phyloP scores from a whole-genome alignment of 2,797 vertebrate species.

The Oryzias sinensis region DNA sequence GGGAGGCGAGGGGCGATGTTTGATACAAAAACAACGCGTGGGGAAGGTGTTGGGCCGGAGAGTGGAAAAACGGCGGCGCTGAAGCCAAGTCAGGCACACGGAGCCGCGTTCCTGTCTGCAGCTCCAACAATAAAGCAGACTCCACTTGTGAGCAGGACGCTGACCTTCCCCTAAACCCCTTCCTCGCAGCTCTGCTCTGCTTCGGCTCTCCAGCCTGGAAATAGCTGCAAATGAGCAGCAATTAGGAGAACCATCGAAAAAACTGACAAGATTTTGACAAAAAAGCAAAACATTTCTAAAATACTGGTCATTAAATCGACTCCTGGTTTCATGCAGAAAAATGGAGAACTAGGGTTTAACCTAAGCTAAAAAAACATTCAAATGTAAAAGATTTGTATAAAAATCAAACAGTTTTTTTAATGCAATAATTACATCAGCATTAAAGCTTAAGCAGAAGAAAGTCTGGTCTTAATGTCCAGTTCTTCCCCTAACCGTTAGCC shows the following conservation, averaged over 20 bases:
- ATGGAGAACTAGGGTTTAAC: no score
- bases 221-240: background rate
- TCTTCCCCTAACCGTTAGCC: no score
- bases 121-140: conserved; percentile 14
- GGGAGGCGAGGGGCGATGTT: conserved; percentile 9
- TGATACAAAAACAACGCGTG: conserved; percentile 45
- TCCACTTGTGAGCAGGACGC: background rate
- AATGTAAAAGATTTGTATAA: no score
- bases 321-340: no score
- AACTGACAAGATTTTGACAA: no score
- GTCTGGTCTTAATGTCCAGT: no score
- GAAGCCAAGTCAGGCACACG: conserved; percentile 39
- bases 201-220: conserved; percentile 1
- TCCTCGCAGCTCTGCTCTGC: background rate
- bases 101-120: conserved; percentile 29
- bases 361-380: no score
- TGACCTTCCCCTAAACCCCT: conserved; percentile 4
- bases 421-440: no score
- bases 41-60: conserved; percentile 28
- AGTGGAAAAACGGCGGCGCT: conserved; percentile 25
- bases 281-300: conserved; percentile 2
- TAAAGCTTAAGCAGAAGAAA: no score
- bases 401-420: no score
- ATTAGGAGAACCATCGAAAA: background rate
- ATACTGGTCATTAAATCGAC: background rate